Evolutionary conservation across 2,797 vertebrate genomes (phyloP), one percentile per base, ranked within the genome.

Genomic region (Crocodylus rhombifer): DNA sequence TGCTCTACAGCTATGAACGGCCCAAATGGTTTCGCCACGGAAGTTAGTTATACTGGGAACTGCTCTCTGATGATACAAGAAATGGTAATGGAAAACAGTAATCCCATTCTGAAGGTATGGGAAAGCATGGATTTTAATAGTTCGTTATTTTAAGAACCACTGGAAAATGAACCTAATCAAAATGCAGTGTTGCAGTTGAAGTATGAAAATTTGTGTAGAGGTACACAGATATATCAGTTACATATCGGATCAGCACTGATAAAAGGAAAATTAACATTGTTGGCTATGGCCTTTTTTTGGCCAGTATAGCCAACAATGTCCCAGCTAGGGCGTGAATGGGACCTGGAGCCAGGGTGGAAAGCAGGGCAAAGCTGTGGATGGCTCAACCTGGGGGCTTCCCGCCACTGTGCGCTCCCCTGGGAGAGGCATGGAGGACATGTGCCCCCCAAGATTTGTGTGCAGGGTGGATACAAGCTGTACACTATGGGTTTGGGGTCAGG

Each of bases 1-100:
- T 25, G 83, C 86, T 92, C 92, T 84, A 79, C 96, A 96, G 96
- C 97, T 96, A 94, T 94, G 95, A 97, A 95, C 83, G 90, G 89
- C 95, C 86, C 95, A 91, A 96, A 89, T 89, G 87, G 90, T 86
- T 85, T 97, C 97, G 91, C 93, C 75, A 89, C 86, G 82, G 91
- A 96, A 95, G 67, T 95, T 96, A 88, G 88, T 93, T 96, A 93
- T 95, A 90, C 94, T 86, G 85, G 94, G 95, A 92, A 69, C 65
- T 94, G 82, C 88, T 91, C 62, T 77, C 62, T 69, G 80, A 89
- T 87, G 82, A 96, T 88, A 12, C 20, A 51, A 51, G 92, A 96
- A 95, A 80, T 86, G 95, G 80, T 80, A 86, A 88, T 91, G 94
- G 86, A 80, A 91, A 92, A 93, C 92, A 81, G 89, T 1, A 26